Conservation (phyloP, 2,797 vertebrate species). For the Kryptopterus vitreolus region DNA sequence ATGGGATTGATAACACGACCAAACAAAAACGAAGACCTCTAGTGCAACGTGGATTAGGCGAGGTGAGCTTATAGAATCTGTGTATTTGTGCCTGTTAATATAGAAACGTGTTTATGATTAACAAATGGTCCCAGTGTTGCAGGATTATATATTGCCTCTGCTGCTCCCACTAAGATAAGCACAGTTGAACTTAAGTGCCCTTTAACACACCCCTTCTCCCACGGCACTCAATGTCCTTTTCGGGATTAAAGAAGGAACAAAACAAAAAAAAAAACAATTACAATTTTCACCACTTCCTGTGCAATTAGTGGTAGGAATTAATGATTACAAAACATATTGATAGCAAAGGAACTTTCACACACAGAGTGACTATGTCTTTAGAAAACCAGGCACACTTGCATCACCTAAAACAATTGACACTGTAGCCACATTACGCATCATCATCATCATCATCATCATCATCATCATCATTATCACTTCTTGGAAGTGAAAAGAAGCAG, state of each 20-base stretch:
- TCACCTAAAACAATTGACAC: constrained; percentile 45
- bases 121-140: constrained; percentile 59
- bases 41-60: constrained; percentile 40
- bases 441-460: constrained; percentile 28
- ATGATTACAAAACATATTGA: constrained; percentile 52
- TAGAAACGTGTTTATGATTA: constrained; percentile 29
- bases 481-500: constrained; percentile 44
- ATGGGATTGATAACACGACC: constrained; percentile 22
- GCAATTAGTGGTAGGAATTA: constrained; percentile 60
- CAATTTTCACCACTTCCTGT: constrained; percentile 42
- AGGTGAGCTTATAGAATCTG: constrained; percentile 35
- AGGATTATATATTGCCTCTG: constrained; percentile 52
- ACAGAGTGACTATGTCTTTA: constrained; percentile 47
- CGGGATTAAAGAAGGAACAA: constrained; percentile 19
- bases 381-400: constrained; percentile 48
- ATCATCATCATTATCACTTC: constrained; percentile 41
- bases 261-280: constrained; percentile 25
- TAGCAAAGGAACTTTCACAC: constrained; percentile 44
- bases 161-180: constrained; percentile 55
- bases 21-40: constrained; percentile 22
- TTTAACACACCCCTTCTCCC: constrained; percentile 40
- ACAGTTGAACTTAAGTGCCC: constrained; percentile 55
- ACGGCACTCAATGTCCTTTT: constrained; percentile 43
- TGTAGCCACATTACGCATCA: constrained; percentile 43
- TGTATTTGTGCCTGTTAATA: constrained; percentile 12